phyloP scores from a whole-genome alignment of 2,797 vertebrate genomes.

The Pristis pectinata region DNA sequence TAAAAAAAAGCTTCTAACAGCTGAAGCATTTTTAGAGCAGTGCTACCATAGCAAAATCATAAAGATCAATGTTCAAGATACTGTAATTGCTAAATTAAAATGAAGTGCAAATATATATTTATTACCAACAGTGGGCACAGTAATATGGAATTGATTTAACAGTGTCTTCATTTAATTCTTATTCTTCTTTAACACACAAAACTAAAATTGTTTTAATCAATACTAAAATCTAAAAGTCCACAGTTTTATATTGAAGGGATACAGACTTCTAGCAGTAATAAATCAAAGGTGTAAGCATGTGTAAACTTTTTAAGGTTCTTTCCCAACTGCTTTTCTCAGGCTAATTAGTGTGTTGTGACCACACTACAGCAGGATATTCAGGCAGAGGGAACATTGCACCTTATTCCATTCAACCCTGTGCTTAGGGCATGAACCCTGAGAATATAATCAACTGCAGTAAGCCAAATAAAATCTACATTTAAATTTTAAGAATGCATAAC shows the following conservation, averaged over 20 bases:
- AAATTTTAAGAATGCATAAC: neutral
- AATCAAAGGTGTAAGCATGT: neutral
- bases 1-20: neutral
- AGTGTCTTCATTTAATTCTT: neutral
- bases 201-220: neutral
- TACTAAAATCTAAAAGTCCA: neutral
- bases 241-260: neutral
- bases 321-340: neutral
- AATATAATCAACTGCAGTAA: slow-evolving; percentile 60
- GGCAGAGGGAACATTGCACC: slow-evolving; percentile 21
- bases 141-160: neutral
- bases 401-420: slow-evolving; percentile 48
- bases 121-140: neutral
- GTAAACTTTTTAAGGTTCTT: slow-evolving; percentile 22
- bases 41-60: neutral
- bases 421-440: slow-evolving; percentile 50
- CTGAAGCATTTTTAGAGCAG: neutral
- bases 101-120: neutral
- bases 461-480: slow-evolving; percentile 49
- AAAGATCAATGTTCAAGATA: neutral
- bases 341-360: slow-evolving; percentile 16
- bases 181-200: neutral
- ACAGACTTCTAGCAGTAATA: neutral
- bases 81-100: neutral
- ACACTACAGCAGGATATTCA: slow-evolving; percentile 1